Base-by-base conservation (phyloP, 2,888 invertebrate genomes). In the Ctenicera cuprea region DNA sequence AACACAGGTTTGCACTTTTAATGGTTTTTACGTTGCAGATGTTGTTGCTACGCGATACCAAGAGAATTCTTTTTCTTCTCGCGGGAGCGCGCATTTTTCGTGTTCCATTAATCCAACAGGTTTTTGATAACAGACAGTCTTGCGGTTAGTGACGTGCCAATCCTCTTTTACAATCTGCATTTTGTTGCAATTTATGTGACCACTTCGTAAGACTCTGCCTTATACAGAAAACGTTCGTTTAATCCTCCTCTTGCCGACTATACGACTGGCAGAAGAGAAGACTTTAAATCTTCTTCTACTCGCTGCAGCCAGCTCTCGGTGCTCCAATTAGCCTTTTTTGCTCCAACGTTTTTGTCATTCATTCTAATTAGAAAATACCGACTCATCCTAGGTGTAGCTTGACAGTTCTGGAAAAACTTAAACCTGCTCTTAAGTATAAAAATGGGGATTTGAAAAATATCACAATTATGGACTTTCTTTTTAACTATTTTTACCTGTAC, bases 11-110 rank as follows among this genome's bases (percentile, higher is more conserved):
- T 71, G 48, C 68, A 73, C 62, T 54, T 69, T 72, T 67, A 72
- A 72, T 72, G 72, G 61, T 67, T 72, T 71, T 69, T 73, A 59
- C 59, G 37, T 65, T 63, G 68, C 67, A 64, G 65, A 71, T 71
- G 57, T 38, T 71, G 57, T 38, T 66, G 57, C 64, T 71, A 20
- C 20, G 20, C 38, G 38, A 54, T 30, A 26, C 12, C 1, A 30
- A 38, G 38, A 18, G 37, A 33, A 33, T 33, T 33, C 33, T 59
- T 59, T 22, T 38, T 57, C n/a, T n/a, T n/a, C n/a, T 59, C 11
- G 57, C 38, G 54, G 54, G 54, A 73, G 26, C 38, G 26, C 38
- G 52, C 43, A 54, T 62, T 57, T 59, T 52, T 63, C 59, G 26
- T 68, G 38, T 59, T 37, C 45, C 62, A 37, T 70, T 63, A 63